Conservation (phyloP, 2,888 invertebrate genomes). For the Macropis europaea region DNA sequence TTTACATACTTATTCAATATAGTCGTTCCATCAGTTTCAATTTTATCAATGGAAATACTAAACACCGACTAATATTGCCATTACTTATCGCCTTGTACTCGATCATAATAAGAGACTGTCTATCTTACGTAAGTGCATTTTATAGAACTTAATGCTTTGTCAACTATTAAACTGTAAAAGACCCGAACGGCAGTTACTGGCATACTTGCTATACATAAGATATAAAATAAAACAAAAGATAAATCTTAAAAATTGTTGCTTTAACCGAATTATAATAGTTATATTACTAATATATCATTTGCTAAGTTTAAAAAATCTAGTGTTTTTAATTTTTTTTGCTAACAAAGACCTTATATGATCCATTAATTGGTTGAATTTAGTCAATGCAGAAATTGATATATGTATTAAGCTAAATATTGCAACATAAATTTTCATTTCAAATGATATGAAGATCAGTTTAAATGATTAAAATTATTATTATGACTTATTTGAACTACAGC, state of each 20-base stretch:
- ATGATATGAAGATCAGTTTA: constrained; percentile 21
- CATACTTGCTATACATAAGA: constrained; percentile 46
- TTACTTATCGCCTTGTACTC: constrained; percentile 60
- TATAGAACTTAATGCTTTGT: constrained; percentile 7
- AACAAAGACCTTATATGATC: neutral
- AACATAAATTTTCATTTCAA: neutral
- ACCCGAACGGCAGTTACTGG: constrained; percentile 59
- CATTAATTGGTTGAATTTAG: neutral
- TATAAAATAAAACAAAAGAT: constrained; percentile 16
- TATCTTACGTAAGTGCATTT: constrained; percentile 14
- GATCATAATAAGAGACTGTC: constrained; percentile 42
- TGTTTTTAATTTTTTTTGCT: neutral
- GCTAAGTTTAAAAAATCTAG: constrained; percentile 6
- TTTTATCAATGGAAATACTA: constrained; percentile 41
- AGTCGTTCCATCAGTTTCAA: constrained; percentile 13
- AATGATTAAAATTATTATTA: constrained; percentile 53
- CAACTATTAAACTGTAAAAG: constrained; percentile 38
- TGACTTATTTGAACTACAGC: constrained; percentile 83
- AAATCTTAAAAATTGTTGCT: neutral
- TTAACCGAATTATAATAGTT: constrained; percentile 8
- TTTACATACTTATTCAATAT: constrained; percentile 20
- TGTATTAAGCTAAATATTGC: neutral
- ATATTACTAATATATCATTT: neutral
- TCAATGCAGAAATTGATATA: neutral
- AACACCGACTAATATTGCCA: constrained; percentile 54